Conservation (phyloP, 2,797 vertebrate species). For the Phoeniculus purpureus region DNA sequence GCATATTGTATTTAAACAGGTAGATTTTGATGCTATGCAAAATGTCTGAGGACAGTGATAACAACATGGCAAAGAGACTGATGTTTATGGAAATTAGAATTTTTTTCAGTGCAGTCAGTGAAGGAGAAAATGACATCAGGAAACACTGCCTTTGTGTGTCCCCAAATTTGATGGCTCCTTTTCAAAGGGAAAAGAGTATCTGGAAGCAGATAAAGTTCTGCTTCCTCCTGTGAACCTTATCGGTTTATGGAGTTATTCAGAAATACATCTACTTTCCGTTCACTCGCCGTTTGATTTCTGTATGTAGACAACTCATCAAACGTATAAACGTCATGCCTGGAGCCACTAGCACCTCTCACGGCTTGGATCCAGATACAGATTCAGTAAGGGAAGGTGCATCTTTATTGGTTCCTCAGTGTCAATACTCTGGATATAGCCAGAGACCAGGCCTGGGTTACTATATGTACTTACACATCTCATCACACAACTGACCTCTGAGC, state of each 20-base stretch:
- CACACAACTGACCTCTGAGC: neutral
- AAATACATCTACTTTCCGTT: neutral
- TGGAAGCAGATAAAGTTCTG: conserved; percentile 31
- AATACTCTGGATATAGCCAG: neutral
- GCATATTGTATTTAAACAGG: neutral
- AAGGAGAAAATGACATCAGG: conserved; percentile 37
- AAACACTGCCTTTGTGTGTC: conserved; percentile 12
- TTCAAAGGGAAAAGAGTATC: neutral
- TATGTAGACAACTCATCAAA: neutral
- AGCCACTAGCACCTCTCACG: neutral
- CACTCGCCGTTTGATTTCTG: neutral
- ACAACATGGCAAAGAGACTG: neutral
- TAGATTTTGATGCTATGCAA: neutral
- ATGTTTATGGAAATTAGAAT: conserved; percentile 16
- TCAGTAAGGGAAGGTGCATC: neutral
- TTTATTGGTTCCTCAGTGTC: neutral
- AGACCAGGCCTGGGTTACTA: neutral
- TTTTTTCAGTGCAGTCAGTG: conserved; percentile 42
- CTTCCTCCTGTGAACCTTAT: neutral
- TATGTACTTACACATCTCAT: neutral
- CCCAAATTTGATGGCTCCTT: neutral
- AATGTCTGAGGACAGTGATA: neutral
- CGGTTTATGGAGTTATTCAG: neutral
- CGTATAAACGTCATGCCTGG: neutral
- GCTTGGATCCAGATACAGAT: neutral